Evolutionary conservation across 2,888 invertebrate species (phyloP), one percentile per base, ranked within the genome.

Genomic region (Pantelozetes paolii): DNA sequence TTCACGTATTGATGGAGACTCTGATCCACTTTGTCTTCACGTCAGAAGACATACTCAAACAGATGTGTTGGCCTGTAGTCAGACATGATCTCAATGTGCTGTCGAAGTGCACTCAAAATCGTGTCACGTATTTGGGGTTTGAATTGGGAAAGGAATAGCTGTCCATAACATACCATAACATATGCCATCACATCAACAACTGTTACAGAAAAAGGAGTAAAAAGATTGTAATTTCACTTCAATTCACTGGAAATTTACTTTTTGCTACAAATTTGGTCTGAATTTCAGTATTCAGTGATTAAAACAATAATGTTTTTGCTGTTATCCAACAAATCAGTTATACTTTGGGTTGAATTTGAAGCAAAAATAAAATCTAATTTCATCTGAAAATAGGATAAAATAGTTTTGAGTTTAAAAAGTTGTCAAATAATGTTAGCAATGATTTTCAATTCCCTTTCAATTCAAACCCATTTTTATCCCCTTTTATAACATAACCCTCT

Each of bases 21-120:
- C 23, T 57, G 57, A 57, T 57, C 57, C 57, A 57, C 57, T 57
- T 57, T 57, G 57, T 57, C 57, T 57, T 57, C 30, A 59, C 20
- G 30, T 59, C 30, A 59, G 32, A 30, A 26, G 59, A 59, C 15
- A 59, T 28, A 59, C 30, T 59, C 28, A 18, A 28, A 59, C 59
- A 59, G 30, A 59, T 59, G 59, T 30, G 30, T 59, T 30, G 8
- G 23, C 30, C 59, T 18, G 15, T 11, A 45, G 45, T 45, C 11
- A 15, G 45, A 9, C 36, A 5, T 8, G 36, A 8, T 45, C 36
- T 36, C 36, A 36, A 45, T 45, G 36, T 45, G 26, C 3, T 57
- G 11, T 57, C 26, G 57, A 28, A 18, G 28, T 59, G 30, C 20
- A 30, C 57, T 18, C 28, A 59, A 59, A 59, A 23, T 59, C 59